A percentile compares a stretch with the other conserved stretches of the same genome.
Evolutionary conservation across 2,888 invertebrate genomes (phyloP).

Genomic region (Acrobasis consociella): DNA sequence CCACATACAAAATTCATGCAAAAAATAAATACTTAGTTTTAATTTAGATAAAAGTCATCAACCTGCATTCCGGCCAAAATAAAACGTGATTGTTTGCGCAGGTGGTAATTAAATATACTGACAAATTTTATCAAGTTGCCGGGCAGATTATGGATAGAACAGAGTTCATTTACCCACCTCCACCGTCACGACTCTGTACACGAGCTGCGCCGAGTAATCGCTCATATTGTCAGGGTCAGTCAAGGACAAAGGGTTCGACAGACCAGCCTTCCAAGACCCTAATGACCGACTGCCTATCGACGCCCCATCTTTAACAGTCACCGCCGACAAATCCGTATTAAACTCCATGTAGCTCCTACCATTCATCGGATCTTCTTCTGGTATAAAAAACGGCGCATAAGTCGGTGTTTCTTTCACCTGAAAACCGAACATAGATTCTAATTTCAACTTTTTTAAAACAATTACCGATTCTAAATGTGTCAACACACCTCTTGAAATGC

Average conservation of each 20-base stretch:
- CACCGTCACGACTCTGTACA: conserved; percentile 94
- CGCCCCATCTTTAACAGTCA: conserved; percentile 88
- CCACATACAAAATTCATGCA: too few species aligned
- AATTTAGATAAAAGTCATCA: not conserved
- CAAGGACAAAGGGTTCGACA: conserved; percentile 85
- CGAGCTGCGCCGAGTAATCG: conserved; percentile 90
- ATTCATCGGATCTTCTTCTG: conserved; percentile 84
- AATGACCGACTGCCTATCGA: conserved; percentile 87
- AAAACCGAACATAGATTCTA: conserved; percentile 29
- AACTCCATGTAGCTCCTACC: conserved; percentile 90
- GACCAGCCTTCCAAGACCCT: conserved; percentile 91
- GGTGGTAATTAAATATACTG: conserved; percentile 58
- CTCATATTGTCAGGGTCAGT: conserved; percentile 86
- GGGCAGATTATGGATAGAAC: conserved; percentile 54
- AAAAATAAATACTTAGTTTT: too few species aligned
- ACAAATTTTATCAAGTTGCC: conserved; percentile 58
- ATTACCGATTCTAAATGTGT: conserved; percentile 34
- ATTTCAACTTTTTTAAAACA: not conserved
- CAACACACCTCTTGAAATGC: conserved; percentile 85
- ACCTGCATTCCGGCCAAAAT: not conserved
- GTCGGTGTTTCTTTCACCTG: conserved; percentile 85
- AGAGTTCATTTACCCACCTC: conserved; percentile 85
- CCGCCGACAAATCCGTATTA: conserved; percentile 86
- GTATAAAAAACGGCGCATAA: conserved; percentile 86
- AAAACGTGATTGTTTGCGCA: conserved; percentile 55